Evolutionary conservation across 2,888 invertebrate genomes (phyloP).

Genomic region (Melinopterus prodromus): DNA sequence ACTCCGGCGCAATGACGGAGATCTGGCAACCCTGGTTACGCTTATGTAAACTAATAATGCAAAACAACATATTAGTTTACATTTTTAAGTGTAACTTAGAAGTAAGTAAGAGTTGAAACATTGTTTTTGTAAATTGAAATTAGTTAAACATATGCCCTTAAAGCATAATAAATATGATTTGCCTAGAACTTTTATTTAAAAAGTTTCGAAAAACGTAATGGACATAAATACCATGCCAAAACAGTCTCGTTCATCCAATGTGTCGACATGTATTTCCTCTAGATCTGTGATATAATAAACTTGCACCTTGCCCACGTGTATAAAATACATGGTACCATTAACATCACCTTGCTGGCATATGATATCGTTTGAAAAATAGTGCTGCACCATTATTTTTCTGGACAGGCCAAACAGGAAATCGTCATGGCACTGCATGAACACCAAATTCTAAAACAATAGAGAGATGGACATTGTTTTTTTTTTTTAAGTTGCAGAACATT

Average conservation of each 20-base stretch:
- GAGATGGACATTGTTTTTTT: no score
- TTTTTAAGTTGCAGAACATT: not conserved
- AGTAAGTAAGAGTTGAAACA: no score
- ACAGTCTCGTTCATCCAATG: constrained; percentile 42
- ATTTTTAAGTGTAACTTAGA: no score
- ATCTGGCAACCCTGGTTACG: no score
- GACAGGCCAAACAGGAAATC: constrained; percentile 45
- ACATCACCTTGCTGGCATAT: constrained; percentile 48
- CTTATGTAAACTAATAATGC: no score
- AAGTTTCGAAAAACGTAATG: no score
- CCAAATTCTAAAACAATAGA: constrained; percentile 39
- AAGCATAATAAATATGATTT: no score
- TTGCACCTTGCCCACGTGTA: constrained; percentile 44
- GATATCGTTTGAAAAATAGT: constrained; percentile 44
- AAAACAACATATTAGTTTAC: no score
- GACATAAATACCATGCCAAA: constrained; percentile 43
- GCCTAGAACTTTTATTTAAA: no score
- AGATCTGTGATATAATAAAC: constrained; percentile 40
- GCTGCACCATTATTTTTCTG: constrained; percentile 38
- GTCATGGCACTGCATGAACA: constrained; percentile 45
- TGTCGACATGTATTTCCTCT: constrained; percentile 45
- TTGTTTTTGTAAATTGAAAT: no score
- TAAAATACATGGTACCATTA: constrained; percentile 48
- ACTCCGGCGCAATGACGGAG: no score
- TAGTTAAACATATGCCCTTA: no score